phyloP scores from a whole-genome alignment of 1,140 invertebrate genomes.

The Ganaspis sp. region DNA sequence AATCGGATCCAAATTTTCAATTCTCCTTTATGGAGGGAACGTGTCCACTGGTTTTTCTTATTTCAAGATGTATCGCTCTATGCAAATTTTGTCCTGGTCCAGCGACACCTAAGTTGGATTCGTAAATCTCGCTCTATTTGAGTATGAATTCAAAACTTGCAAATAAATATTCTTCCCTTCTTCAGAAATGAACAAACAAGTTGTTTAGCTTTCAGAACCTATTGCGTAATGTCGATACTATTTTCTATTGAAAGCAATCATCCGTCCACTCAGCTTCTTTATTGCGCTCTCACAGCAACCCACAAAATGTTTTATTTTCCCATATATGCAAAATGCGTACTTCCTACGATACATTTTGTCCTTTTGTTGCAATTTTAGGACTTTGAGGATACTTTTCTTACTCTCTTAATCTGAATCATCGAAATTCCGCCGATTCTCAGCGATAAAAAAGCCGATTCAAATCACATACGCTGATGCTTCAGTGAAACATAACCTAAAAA shows the following conservation, averaged over 20 bases:
- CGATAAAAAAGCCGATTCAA: too few species aligned
- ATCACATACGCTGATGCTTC: too few species aligned
- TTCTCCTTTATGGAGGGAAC: constrained; percentile 45
- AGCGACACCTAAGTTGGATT: background rate
- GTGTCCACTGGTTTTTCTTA: constrained; percentile 46
- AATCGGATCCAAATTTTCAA: constrained; percentile 60
- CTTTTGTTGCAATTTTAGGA: background rate
- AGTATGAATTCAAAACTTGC: background rate
- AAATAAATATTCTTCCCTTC: background rate
- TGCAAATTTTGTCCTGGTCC: constrained; percentile 40
- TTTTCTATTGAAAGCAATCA: constrained; percentile 6
- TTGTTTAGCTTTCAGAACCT: background rate
- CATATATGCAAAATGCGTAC: too few species aligned
- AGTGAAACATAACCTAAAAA: too few species aligned
- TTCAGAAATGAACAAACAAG: background rate
- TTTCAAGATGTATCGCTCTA: constrained; percentile 42
- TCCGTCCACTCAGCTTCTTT: background rate
- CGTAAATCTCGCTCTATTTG: background rate
- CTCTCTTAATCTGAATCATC: too few species aligned
- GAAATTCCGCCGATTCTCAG: too few species aligned
- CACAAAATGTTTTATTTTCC: background rate
- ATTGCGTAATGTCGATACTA: background rate
- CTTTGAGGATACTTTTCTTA: too few species aligned
- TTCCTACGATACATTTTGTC: too few species aligned
- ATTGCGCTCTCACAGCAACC: background rate